Evolutionary conservation across 1,140 invertebrate species (phyloP), one percentile per base, ranked within the genome.

Genomic region (Frieseomelitta varia): DNA sequence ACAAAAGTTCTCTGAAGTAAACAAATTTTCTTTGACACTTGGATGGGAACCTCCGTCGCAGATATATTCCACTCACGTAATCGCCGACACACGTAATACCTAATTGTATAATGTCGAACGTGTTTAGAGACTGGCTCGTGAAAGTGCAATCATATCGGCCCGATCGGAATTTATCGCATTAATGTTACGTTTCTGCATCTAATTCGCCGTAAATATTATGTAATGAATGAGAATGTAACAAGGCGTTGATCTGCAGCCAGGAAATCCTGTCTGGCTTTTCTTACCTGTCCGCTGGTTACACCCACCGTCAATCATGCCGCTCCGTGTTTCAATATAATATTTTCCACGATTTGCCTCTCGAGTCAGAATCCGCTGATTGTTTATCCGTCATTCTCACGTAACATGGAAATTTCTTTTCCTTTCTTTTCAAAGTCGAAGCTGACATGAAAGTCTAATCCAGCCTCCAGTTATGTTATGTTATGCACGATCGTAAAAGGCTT

Each of bases 91-190:
- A 65, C 61, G 73, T 82, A 82, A 76, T 68, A 77, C 61, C 19
- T 65, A 82, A 82, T 82, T 76, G 80, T 82, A 76, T 82, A 82
- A 82, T 77, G 51, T 68, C 30, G 30, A 77, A 82, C 73, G n/a
- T 67, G 72, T 81, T 67, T 75, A 55, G 47, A 75, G 21, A 61
- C 24, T 34, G 61, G 10, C 24, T 75, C 17, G 79, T 76, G 80
- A 82, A 82, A 82, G 80, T 77, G 80, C 73, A 75, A 82, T 82
- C 73, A 56, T 77, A 76, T 76, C 80, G 53, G 21, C 15, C 21
- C 63, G 34, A 53, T 76, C 61, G 73, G 80, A 82, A 82, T 82
- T 77, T 56, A 67, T 30, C 80, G 53, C 47, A 77, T 82, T 68
- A 51, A 82, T 77, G 73, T 82, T 82, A 82, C 72, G 73, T 82